phyloP scores from a whole-genome alignment of 2,888 invertebrate species.

The Drosophila histrio region DNA sequence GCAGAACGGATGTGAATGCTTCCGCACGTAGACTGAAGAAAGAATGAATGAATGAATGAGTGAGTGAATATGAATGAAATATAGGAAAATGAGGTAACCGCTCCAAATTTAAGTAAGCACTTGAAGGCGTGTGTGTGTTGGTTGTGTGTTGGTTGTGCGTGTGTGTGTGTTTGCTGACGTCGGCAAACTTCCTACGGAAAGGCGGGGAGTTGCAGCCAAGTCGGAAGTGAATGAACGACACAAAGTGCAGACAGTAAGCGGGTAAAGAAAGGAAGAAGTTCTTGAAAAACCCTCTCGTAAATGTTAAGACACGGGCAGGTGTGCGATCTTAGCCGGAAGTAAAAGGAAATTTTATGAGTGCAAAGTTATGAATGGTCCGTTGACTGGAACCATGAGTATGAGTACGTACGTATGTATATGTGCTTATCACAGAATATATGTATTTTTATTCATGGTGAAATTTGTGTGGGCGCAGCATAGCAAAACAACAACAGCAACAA shows the following conservation, averaged over 20 bases:
- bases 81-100: slow-evolving; percentile 36
- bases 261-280: slow-evolving; percentile 21
- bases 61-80: slow-evolving; percentile 11
- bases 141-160: neutral
- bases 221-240: slow-evolving; percentile 44
- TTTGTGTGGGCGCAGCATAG: slow-evolving; percentile 35
- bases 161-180: slow-evolving; percentile 10
- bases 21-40: slow-evolving; percentile 68
- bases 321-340: slow-evolving; percentile 45
- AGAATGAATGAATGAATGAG: slow-evolving; percentile 13
- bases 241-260: slow-evolving; percentile 5
- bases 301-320: slow-evolving; percentile 35
- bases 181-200: neutral
- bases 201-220: slow-evolving; percentile 13
- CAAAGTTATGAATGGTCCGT: slow-evolving; percentile 29
- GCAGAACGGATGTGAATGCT: slow-evolving; percentile 76
- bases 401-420: neutral
- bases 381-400: neutral
- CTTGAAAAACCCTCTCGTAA: slow-evolving; percentile 7
- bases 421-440: slow-evolving; percentile 10
- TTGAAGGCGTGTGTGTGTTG: slow-evolving; percentile 18
- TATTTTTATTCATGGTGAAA: slow-evolving; percentile 5
- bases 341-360: slow-evolving; percentile 40
- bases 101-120: slow-evolving; percentile 39
- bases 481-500: slow-evolving; percentile 8